phyloP scores from a whole-genome alignment of 2,888 invertebrate species.

The Halictus quadricinctus region DNA sequence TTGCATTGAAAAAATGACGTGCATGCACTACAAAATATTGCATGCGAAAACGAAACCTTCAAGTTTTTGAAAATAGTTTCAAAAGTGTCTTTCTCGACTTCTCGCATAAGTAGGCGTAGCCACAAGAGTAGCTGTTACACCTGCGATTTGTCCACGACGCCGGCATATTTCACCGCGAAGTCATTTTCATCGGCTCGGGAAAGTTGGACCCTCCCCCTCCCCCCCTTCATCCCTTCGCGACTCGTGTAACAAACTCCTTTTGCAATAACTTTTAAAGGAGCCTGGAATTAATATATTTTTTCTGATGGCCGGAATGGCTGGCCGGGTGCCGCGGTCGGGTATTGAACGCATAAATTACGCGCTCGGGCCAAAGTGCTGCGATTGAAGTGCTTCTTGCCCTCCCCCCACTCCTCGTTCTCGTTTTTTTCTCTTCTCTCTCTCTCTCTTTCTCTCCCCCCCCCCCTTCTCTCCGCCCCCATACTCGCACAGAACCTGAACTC shows the following conservation, averaged over 20 bases:
- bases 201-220: conserved; percentile 55
- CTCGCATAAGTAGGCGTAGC: background rate
- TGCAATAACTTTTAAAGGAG: conserved; percentile 75
- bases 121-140: conserved; percentile 41
- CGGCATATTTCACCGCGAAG: conserved; percentile 73
- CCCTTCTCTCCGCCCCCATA: background rate
- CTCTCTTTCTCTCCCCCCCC: background rate
- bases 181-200: conserved; percentile 73
- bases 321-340: conserved; percentile 65
- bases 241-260: conserved; percentile 60
- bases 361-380: conserved; percentile 69
- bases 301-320: conserved; percentile 47
- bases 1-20: no score
- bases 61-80: background rate
- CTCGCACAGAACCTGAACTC: conserved; percentile 54
- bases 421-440: conserved; percentile 11
- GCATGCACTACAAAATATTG: no score
- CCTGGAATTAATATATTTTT: conserved; percentile 70
- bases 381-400: conserved; percentile 68
- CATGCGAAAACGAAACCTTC: background rate
- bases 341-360: conserved; percentile 77
- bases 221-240: background rate
- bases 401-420: conserved; percentile 15
- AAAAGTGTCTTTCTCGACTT: background rate
- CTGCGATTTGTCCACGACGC: conserved; percentile 58